Conservation (phyloP, 2,888 invertebrate genomes). For the Cordilura impudica region DNA sequence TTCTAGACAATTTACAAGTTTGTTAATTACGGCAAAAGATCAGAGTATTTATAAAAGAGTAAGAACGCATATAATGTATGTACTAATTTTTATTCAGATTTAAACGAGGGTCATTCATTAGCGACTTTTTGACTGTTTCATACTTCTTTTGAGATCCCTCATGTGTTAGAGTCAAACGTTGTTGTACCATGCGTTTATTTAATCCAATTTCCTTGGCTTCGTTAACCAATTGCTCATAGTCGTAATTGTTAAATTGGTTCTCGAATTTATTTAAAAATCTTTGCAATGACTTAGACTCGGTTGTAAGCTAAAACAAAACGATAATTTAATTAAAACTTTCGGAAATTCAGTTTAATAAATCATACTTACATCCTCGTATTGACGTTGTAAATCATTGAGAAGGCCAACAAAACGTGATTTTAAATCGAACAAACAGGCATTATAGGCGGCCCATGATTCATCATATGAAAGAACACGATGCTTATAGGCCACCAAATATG, state of each 20-base stretch:
- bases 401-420: conserved; percentile 82
- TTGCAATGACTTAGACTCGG: conserved; percentile 73
- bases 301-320: conserved; percentile 69
- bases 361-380: conserved; percentile 81
- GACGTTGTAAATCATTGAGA: conserved; percentile 82
- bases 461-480: conserved; percentile 66
- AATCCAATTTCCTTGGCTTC: conserved; percentile 74
- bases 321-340: background rate
- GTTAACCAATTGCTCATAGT: conserved; percentile 73
- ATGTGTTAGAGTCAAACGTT: conserved; percentile 74
- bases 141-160: conserved; percentile 76
- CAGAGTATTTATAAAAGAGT: too few relatives aligned
- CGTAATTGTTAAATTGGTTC: conserved; percentile 74
- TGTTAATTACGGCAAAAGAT: too few relatives aligned
- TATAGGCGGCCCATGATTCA: conserved; percentile 71
- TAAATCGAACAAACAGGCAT: conserved; percentile 83
- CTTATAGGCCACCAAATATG: conserved; percentile 80
- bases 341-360: background rate
- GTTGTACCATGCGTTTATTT: conserved; percentile 76
- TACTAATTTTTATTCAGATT: conserved; percentile 64
- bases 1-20: too few relatives aligned
- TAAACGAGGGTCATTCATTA: conserved; percentile 72
- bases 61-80: background rate
- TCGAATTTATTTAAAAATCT: conserved; percentile 75
- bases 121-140: conserved; percentile 72